Evolutionary conservation across 2,797 vertebrate species (phyloP).

Genomic region (Enteromius afrohamiltoni): DNA sequence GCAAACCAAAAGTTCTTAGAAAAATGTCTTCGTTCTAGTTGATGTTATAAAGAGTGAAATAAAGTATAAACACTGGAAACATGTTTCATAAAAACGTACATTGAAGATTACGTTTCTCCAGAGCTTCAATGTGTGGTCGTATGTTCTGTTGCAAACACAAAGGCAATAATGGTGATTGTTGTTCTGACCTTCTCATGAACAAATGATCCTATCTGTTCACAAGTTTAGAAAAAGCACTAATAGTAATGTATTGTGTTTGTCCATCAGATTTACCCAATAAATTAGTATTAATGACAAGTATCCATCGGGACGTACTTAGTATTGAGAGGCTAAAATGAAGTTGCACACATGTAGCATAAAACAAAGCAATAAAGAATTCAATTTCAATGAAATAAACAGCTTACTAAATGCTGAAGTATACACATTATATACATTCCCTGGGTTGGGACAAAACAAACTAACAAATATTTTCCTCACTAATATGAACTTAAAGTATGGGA

Average conservation of each 20-base stretch:
- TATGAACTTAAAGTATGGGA: constrained; percentile 70
- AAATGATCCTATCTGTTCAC: constrained; percentile 60
- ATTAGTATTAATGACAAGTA: constrained; percentile 23
- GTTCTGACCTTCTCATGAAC: constrained; percentile 71
- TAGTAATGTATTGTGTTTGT: constrained; percentile 73
- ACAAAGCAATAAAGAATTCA: constrained; percentile 45
- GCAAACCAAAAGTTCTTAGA: constrained; percentile 76
- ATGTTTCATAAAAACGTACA: constrained; percentile 67
- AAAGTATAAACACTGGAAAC: constrained; percentile 77
- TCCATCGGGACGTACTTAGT: constrained; percentile 18
- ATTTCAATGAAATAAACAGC: constrained; percentile 64
- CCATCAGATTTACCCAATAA: constrained; percentile 65
- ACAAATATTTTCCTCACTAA: constrained; percentile 52
- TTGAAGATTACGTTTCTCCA: constrained; percentile 75
- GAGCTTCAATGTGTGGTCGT: constrained; percentile 74
- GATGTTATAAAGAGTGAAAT: constrained; percentile 72
- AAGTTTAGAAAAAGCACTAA: constrained; percentile 68
- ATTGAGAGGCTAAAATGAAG: constrained; percentile 37
- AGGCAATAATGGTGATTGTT: constrained; percentile 84
- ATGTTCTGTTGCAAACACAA: constrained; percentile 83
- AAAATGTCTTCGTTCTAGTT: constrained; percentile 76
- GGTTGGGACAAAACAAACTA: constrained; percentile 62
- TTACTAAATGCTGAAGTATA: constrained; percentile 77
- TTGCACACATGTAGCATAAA: constrained; percentile 52
- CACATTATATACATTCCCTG: constrained; percentile 78